phyloP scores from a whole-genome alignment of 92 coral and sea anemone species.

The Desmophyllum pertusum region DNA sequence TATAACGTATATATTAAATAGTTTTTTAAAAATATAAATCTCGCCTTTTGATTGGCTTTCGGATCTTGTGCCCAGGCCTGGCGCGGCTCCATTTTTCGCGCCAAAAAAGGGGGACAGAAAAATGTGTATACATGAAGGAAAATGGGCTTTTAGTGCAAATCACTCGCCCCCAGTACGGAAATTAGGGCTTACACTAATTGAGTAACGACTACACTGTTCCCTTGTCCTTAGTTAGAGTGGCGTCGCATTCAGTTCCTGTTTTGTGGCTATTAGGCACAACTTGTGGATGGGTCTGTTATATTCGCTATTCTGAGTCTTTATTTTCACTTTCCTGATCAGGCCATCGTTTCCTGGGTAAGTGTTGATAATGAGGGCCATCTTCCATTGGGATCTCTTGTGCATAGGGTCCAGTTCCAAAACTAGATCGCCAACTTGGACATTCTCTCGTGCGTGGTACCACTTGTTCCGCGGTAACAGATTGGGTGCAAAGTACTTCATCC shows the following conservation, averaged over 20 bases:
- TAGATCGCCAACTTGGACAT: constrained; percentile 16
- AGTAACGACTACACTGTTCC: too few species aligned
- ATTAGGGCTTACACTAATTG: too few species aligned
- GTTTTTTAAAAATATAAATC: too few species aligned
- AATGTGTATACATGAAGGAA: too few species aligned
- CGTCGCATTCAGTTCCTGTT: constrained; percentile 5
- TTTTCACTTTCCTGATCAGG: constrained; percentile 56
- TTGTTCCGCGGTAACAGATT: constrained; percentile 1
- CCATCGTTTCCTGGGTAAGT: constrained; percentile 59
- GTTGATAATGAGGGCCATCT: constrained; percentile 53
- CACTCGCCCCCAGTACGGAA: too few species aligned
- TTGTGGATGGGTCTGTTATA: constrained; percentile 70
- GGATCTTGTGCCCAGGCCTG: too few species aligned
- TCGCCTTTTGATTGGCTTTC: too few species aligned
- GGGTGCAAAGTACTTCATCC: not conserved
- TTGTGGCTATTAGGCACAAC: constrained; percentile 53
- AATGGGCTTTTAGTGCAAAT: too few species aligned
- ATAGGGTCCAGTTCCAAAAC: constrained; percentile 50
- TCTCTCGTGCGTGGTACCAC: not conserved
- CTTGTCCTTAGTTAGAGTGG: too few species aligned
- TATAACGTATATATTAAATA: too few species aligned
- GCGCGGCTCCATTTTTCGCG: too few species aligned
- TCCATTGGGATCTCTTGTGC: constrained; percentile 32
- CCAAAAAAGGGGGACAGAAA: too few species aligned
- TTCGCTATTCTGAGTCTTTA: constrained; percentile 53